Percentiles rank a stretch among this genome's conserved stretches.
Conservation (phyloP, 2,888 invertebrate species). For the Drymonia ruficornis region DNA sequence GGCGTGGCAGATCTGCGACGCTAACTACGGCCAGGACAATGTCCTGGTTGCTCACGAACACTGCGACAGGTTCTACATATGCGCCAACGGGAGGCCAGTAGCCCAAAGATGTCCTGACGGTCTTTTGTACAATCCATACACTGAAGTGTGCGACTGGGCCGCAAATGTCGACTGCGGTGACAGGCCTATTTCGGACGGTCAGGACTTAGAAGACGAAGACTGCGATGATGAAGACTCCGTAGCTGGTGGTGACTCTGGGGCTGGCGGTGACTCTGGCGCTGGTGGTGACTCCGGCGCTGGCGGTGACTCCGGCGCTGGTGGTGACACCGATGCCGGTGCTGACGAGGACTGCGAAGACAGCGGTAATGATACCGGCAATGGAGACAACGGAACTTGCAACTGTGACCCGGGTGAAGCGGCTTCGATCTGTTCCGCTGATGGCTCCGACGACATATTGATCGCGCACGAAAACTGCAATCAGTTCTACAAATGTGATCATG, state of each 20-base stretch:
- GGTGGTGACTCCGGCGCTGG: neutral
- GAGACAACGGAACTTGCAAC: conserved; percentile 21
- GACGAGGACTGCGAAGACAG: conserved; percentile 1
- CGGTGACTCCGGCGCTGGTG: conserved; percentile 3
- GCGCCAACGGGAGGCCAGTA: conserved; percentile 40
- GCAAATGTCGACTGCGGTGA: conserved; percentile 44
- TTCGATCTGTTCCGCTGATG: conserved; percentile 39
- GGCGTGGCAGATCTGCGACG: conserved; percentile 24
- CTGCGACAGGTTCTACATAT: conserved; percentile 49
- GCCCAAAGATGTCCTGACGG: conserved; percentile 29
- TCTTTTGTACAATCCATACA: conserved; percentile 40
- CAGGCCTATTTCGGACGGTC: conserved; percentile 28
- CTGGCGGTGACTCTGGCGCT: conserved; percentile 4
- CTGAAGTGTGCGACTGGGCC: conserved; percentile 48
- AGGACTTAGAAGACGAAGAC: conserved; percentile 13
- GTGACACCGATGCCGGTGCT: neutral
- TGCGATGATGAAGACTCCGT: conserved; percentile 19
- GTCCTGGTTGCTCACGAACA: conserved; percentile 43
- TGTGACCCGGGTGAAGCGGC: conserved; percentile 44
- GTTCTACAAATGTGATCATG: conserved; percentile 45
- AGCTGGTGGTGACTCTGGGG: conserved; percentile 11
- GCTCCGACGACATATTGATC: conserved; percentile 43
- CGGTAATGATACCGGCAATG: conserved; percentile 12
- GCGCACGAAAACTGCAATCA: conserved; percentile 55
- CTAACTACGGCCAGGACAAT: conserved; percentile 18